phyloP scores from a whole-genome alignment of 2,797 vertebrate species.

The Lepus townsendii region DNA sequence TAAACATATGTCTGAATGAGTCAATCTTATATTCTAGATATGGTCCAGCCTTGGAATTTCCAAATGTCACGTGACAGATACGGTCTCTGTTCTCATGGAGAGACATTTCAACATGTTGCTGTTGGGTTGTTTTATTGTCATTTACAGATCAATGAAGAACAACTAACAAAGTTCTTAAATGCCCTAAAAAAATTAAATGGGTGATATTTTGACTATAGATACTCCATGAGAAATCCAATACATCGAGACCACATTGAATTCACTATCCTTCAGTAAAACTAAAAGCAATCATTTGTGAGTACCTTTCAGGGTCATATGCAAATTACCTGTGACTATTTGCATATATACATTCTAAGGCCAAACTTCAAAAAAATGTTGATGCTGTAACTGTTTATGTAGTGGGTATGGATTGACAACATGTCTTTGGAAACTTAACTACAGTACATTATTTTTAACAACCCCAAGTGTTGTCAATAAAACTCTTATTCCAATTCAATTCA shows the following conservation, averaged over 20 bases:
- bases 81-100: background rate
- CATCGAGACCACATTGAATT: background rate
- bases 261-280: background rate
- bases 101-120: background rate
- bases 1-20: background rate
- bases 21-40: background rate
- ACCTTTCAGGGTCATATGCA: background rate
- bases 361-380: background rate
- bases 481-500: background rate
- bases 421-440: background rate
- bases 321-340: background rate
- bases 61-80: background rate
- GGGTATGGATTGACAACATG: background rate
- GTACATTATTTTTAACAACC: background rate
- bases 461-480: constrained; percentile 47
- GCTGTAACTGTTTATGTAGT: background rate
- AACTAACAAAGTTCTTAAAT: background rate
- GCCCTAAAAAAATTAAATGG: background rate
- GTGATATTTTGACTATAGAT: constrained; percentile 54
- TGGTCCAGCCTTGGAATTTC: background rate
- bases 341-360: background rate
- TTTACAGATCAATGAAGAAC: background rate
- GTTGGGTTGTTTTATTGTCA: background rate
- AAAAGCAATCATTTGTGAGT: background rate
- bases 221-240: background rate